Conservation (phyloP, 2,113 vertebrate genomes). For the Sprattus sprattus region DNA sequence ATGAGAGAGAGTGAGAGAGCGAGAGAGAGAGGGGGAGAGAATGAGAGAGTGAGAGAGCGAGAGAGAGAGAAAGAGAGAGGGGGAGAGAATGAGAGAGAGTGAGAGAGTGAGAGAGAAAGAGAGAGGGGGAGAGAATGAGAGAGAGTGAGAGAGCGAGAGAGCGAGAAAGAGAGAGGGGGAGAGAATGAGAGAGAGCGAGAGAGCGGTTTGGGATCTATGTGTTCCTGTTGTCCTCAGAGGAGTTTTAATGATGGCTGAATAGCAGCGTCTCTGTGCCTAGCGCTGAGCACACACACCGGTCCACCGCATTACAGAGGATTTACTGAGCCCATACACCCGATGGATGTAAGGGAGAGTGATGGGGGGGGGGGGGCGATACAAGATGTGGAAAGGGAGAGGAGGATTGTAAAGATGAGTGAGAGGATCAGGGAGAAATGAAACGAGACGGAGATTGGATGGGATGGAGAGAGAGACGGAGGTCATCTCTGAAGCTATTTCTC, state of each 20-base stretch:
- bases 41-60: neutral
- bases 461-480: neutral
- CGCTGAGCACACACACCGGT: neutral
- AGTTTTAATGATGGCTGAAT: conserved; percentile 28
- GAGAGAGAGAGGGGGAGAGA: neutral
- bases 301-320: neutral
- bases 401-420: neutral
- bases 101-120: neutral
- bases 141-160: neutral
- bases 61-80: neutral
- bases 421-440: neutral
- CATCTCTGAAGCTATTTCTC: conserved; percentile 46
- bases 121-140: neutral
- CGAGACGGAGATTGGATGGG: neutral
- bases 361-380: neutral
- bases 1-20: neutral
- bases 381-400: conserved; percentile 6
- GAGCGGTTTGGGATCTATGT: conserved; percentile 16
- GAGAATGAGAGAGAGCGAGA: neutral
- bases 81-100: neutral
- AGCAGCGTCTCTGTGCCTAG: conserved; percentile 4
- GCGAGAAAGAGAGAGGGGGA: neutral
- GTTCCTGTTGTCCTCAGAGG: conserved; percentile 12
- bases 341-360: neutral
- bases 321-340: neutral